Evolutionary conservation across 2,113 vertebrate genomes (phyloP).

Genomic region (Bolborhynchus lineola): DNA sequence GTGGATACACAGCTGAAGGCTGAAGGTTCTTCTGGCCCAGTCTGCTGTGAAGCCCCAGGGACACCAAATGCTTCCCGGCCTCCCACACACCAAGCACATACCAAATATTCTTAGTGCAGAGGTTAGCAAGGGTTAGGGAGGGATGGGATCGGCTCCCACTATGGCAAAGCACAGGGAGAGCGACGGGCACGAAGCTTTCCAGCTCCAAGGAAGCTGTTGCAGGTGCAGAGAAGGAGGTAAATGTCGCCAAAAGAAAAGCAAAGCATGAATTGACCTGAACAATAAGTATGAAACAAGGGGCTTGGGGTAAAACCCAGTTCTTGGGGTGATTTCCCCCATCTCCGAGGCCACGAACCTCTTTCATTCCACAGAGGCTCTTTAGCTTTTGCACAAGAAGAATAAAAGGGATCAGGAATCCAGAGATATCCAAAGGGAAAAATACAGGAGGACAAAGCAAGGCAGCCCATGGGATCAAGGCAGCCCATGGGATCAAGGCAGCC

Average conservation of each 20-base stretch:
- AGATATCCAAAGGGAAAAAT: not conserved
- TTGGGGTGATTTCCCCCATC: not conserved
- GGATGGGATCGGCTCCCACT: not conserved
- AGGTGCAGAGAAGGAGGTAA: not conserved
- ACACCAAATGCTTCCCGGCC: not conserved
- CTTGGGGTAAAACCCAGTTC: not conserved
- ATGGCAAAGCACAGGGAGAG: not conserved
- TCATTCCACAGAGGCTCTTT: not conserved
- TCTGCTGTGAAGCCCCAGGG: not conserved
- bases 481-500: accelerated
- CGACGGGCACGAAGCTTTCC: not conserved
- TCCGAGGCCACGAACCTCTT: not conserved
- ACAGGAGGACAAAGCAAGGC: not conserved
- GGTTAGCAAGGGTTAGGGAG: not conserved
- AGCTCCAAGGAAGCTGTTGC: not conserved
- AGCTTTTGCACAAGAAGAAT: not conserved
- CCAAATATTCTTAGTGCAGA: not conserved
- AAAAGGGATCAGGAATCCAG: not conserved
- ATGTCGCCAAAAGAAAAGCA: not conserved
- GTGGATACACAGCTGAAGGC: not conserved
- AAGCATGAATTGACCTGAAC: not conserved
- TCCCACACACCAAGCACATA: not conserved
- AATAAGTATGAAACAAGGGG: accelerated
- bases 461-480: accelerated
- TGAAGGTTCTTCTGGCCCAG: not conserved